These are phyloP conservation scores for Heliconius erato DNA, from an alignment of 2,888 invertebrate species.

Conservation along the genomic window DNA sequence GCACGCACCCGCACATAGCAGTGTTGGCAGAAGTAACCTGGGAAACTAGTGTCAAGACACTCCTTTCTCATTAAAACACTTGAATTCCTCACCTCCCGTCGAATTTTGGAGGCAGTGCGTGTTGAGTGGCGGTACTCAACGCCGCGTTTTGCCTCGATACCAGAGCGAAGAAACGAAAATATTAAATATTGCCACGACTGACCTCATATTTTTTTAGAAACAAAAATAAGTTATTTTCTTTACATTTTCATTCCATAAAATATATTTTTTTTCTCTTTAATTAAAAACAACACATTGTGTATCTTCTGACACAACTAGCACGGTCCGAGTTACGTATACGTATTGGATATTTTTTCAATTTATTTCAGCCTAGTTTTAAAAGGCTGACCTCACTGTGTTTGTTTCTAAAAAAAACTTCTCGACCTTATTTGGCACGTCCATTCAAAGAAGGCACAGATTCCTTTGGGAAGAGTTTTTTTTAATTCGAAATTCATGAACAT, in stretches of 20 bases:
- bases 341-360: conserved; percentile 13
- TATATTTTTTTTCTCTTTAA: background rate
- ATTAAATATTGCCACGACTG: no score
- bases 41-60: no score
- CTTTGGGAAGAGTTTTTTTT: background rate
- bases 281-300: background rate
- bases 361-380: conserved; percentile 7
- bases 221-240: background rate
- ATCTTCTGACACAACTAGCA: background rate
- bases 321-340: conserved; percentile 1
- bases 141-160: no score
- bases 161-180: no score
- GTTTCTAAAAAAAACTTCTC: conserved; percentile 4
- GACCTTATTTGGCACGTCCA: conserved; percentile 1
- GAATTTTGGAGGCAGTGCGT: no score
- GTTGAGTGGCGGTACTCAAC: no score
- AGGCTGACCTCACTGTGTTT: conserved; percentile 1
- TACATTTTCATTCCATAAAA: background rate
- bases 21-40: no score
- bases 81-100: no score
- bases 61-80: no score
- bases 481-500: background rate
- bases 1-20: no score
- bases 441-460: conserved; percentile 19
- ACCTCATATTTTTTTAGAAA: no score